Base-by-base conservation (phyloP, 1,140 invertebrate genomes). In the Drosophila sucinea region DNA sequence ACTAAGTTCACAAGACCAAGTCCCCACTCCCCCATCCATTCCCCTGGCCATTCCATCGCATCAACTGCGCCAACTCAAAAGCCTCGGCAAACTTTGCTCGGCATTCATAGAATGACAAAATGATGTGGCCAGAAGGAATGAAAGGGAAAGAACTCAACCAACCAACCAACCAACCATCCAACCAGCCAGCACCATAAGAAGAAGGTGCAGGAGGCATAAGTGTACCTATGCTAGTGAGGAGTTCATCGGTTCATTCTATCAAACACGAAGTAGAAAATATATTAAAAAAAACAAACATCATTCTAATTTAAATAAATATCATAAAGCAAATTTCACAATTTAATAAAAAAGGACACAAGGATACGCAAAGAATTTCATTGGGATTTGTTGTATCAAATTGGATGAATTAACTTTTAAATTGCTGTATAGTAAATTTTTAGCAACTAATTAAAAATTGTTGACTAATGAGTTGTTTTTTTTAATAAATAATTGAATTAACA, bases 41-140 rank as follows among this genome's bases (percentile, higher is more conserved):
- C 17, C 23, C 33, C 25, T n/a, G 2, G 11, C n/a, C 33, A 11
- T 11, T 38, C 35, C 8, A n/a, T 32, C 41, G 7, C n/a, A 30
- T 11, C 69, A 58, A 35, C 6, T 51, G 44, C 56, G 30, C 23
- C 56, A 66, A 41, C 29, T 30, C 70, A 57, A 67, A 55, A 67
- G 64, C 54, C 55, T 55, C 60, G 54, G 61, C 67, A 74, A 84
- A 84, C 69, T 85, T 85, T 72, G 60, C 66, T 76, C 62, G 56
- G 51, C 77, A 72, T 67, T 79, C 71, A 69, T 60, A 40, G 67
- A 77, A 81, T 81, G 81, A 81, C 81, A 81, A 81, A 85, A 85
- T 81, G 73, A 85, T 84, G 81, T 68, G 72, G 70, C 79, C 60
- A 64, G 41, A 67, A 63, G 51, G 55, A 75, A 57, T 60, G 23